Evolutionary conservation across 35 echinoderm and acorn worm genomes (phyloP).

Genomic region (Heliocidaris tuberculata): DNA sequence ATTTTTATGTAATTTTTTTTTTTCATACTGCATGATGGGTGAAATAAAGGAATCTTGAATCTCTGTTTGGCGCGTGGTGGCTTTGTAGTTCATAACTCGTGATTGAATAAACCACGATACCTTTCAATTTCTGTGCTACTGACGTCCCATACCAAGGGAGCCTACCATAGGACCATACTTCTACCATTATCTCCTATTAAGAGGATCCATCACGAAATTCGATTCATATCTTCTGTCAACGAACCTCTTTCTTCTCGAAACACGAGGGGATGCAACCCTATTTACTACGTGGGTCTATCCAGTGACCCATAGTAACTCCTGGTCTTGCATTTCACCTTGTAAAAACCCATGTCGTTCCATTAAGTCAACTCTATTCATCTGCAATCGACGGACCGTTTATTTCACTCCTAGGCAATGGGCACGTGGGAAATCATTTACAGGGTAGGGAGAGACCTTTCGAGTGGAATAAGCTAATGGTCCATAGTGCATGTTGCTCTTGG

Average conservation of each 20-base stretch:
- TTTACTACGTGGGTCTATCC: background rate
- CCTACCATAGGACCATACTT: background rate
- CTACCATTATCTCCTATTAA: background rate
- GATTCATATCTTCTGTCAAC: background rate
- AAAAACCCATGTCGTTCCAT: background rate
- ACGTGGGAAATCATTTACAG: background rate
- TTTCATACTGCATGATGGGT: no score
- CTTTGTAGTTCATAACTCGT: no score
- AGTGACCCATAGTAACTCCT: background rate
- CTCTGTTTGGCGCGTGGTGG: no score
- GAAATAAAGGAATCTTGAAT: no score
- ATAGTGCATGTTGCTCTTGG: no score
- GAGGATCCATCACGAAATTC: background rate
- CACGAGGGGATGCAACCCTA: background rate
- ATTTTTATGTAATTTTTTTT: no score
- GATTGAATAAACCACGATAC: no score
- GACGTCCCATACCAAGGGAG: no score
- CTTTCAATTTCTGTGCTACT: no score
- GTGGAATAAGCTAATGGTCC: background rate
- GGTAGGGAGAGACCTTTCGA: background rate
- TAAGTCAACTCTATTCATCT: background rate
- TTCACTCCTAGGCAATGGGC: background rate
- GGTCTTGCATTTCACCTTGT: background rate
- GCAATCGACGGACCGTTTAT: background rate
- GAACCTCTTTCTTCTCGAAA: background rate